Percentiles rank a stretch among this genome's conserved stretches.
Conservation (phyloP, 2,797 vertebrate genomes). For the Sternarchorhynchus goeldii region DNA sequence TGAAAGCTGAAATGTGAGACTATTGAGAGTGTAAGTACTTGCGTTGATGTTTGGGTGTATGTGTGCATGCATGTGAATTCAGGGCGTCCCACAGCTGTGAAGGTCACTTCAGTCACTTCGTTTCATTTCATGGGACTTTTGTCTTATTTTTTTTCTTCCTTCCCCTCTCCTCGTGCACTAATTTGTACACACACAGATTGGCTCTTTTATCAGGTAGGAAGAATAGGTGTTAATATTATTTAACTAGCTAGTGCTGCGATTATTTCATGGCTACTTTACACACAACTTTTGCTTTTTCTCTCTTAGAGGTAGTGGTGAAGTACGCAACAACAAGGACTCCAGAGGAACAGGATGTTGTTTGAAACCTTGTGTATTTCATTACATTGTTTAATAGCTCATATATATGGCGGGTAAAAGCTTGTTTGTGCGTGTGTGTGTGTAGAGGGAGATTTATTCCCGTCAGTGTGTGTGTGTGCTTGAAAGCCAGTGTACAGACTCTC, state of each 20-base stretch:
- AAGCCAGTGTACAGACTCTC: background rate
- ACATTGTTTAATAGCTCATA: no score
- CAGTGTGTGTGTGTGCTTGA: slow-evolving; percentile 11
- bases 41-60: background rate
- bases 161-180: background rate
- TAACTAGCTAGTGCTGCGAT: background rate
- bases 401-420: no score
- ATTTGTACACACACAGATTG: background rate
- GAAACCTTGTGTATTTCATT: no score
- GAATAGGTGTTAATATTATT: background rate
- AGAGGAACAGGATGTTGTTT: no score
- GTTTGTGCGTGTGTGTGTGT: background rate
- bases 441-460: background rate
- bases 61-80: background rate
- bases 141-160: background rate
- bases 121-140: background rate
- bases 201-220: background rate
- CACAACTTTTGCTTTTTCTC: background rate
- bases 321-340: background rate
- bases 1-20: no score
- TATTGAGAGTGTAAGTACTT: no score
- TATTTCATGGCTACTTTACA: background rate
- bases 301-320: background rate
- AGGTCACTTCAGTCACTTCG: background rate
- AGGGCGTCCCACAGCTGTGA: background rate